Base-by-base conservation (phyloP, 2,888 invertebrate genomes). In the Digitonthophagus gazella region DNA sequence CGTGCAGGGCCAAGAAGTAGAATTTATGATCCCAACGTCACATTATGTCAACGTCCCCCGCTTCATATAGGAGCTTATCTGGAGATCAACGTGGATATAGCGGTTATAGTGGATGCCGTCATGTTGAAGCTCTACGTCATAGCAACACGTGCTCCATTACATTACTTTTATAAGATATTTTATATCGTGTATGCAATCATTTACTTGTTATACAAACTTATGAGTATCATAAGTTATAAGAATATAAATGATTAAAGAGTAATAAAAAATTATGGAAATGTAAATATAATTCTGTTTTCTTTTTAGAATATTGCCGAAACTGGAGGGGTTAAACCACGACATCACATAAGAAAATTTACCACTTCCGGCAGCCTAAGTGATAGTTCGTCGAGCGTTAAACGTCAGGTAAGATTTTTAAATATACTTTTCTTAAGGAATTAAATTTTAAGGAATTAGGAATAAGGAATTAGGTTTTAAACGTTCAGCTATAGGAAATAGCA, bases 271-370 rank as follows among this genome's bases (percentile, higher is more conserved):
- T 6, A 44, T 44, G 1, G 28, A n/a, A n/a, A 5, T 44, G 2
- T 44, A 44, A 44, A 44, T 44, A n/a, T 44, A 44, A 3, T 3
- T 44, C 1, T 44, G 18, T 61, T 63, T 55, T 75, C 73, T 71
- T 78, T 79, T 69, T 76, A 81, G 81, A 76, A 75, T 73, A 75
- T 76, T 82, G 83, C 79, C 82, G 85, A 81, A 83, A 81, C 83
- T 83, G 83, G 77, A 78, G 83, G 83, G 78, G 81, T 83, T 80
- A 84, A 85, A 80, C 81, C 82, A 80, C 80, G 80, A 74, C 80
- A 80, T 77, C 83, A 83, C 78, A 82, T 78, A 69, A 80, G 79
- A 72, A 80, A 79, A 76, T 78, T 79, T 75, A 76, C 78, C 74
- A 79, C 82, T 76, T 82, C 82, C 73, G 82, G 82, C 74, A 82